A percentile compares a stretch with the other conserved stretches of the same genome.
These are phyloP conservation scores for Dissostichus mawsoni DNA, from an alignment of 2,113 vertebrate genomes.

Conservation along the genomic window DNA sequence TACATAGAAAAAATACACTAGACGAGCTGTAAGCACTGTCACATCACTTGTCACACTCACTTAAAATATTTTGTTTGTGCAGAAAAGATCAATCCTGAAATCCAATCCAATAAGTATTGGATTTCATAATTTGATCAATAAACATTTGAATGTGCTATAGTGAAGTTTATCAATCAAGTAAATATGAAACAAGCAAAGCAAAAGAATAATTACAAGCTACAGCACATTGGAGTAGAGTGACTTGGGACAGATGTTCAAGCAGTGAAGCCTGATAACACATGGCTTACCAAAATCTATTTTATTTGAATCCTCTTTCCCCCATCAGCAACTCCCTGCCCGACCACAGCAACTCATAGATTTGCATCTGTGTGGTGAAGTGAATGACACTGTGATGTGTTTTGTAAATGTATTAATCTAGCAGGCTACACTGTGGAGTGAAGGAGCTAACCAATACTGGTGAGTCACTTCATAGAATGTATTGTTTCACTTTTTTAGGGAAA, in stretches of 20 bases:
- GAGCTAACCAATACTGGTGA: constrained; percentile 29
- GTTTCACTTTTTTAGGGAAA: background rate
- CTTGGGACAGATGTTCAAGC: background rate
- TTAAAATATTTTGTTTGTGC: background rate
- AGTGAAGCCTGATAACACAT: background rate
- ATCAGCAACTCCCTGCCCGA: background rate
- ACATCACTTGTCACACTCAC: background rate
- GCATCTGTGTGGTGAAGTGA: constrained; percentile 36
- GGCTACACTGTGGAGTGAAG: background rate
- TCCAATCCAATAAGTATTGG: background rate
- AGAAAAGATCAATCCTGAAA: background rate
- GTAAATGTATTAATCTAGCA: constrained; percentile 14
- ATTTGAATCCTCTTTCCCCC: constrained; percentile 43
- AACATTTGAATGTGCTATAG: background rate
- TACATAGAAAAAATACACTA: too few species aligned
- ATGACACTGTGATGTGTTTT: background rate
- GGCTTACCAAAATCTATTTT: background rate
- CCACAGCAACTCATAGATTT: constrained; percentile 35
- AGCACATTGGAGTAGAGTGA: too few species aligned
- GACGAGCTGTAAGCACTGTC: too few species aligned
- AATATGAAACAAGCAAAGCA: background rate
- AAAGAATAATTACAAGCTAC: background rate
- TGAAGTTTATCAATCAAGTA: background rate
- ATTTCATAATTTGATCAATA: too few species aligned
- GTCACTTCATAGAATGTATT: constrained; percentile 15